phyloP scores from a whole-genome alignment of 2,113 vertebrate species.

The Lophius piscatorius region DNA sequence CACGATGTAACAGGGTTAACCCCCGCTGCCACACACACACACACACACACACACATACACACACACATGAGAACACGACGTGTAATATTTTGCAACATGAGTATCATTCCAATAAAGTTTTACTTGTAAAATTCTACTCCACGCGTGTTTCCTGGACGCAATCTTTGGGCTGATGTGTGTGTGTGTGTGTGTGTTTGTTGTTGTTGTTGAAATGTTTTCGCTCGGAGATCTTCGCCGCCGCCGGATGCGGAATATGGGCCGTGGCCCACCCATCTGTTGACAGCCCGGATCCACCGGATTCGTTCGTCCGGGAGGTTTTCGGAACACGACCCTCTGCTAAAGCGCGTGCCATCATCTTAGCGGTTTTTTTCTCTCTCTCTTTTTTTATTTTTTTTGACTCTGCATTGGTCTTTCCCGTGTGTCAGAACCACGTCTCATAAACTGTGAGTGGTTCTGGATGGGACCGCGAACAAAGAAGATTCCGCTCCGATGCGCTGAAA shows the following conservation, averaged over 20 bases:
- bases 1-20: too few species aligned
- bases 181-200: not conserved
- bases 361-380: too few species aligned
- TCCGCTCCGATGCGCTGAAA: constrained; percentile 30
- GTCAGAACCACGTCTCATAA: not conserved
- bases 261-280: constrained; percentile 55
- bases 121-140: constrained; percentile 74
- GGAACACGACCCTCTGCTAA: not conserved
- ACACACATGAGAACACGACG: constrained; percentile 60
- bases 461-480: constrained; percentile 63
- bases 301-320: too few species aligned
- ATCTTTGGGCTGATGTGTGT: not conserved
- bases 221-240: constrained; percentile 36
- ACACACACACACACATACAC: constrained; percentile 20
- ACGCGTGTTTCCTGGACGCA: not conserved
- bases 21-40: constrained; percentile 17
- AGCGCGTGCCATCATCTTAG: too few species aligned
- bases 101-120: constrained; percentile 84
- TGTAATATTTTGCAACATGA: constrained; percentile 82
- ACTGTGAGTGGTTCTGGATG: not conserved
- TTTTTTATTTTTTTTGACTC: too few species aligned
- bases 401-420: too few species aligned
- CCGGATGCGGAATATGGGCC: constrained; percentile 35
- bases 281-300: too few species aligned
- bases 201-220: not conserved